Evolutionary conservation across 2,888 invertebrate species (phyloP).

Genomic region (Caenorhabditis sulstoni): DNA sequence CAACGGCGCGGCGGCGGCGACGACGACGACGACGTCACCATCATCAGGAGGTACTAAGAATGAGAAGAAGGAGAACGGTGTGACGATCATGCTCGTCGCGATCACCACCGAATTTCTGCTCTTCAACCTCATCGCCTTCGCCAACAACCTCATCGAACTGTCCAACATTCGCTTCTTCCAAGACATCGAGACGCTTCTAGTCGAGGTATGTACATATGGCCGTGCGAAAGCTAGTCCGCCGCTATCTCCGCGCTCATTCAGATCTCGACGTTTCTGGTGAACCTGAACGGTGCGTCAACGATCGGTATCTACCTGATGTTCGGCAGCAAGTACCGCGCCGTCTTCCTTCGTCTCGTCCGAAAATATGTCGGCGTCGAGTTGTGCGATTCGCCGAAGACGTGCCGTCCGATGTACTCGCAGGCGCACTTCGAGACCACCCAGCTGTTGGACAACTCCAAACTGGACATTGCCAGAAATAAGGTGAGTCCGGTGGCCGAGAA

Average conservation of each 20-base stretch:
- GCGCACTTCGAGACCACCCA: constrained; percentile 61
- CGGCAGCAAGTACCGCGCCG: constrained; percentile 72
- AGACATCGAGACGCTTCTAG: constrained; percentile 68
- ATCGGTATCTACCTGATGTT: constrained; percentile 75
- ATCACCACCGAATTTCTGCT: constrained; percentile 76
- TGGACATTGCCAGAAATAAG: constrained; percentile 40
- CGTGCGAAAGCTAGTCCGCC: not conserved
- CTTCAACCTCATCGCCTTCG: constrained; percentile 76
- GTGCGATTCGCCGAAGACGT: constrained; percentile 29
- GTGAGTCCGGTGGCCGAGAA: constrained; percentile 21
- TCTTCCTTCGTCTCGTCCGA: constrained; percentile 60
- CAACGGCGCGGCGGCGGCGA: constrained; percentile 20
- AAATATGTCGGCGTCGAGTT: constrained; percentile 39
- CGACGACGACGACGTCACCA: no score
- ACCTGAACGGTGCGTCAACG: constrained; percentile 74
- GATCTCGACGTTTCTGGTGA: constrained; percentile 72
- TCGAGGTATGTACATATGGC: constrained; percentile 68
- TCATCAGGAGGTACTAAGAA: constrained; percentile 11
- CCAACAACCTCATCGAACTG: constrained; percentile 76
- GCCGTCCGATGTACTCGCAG: constrained; percentile 50
- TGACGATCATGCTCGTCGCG: constrained; percentile 77
- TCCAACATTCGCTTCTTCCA: constrained; percentile 57
- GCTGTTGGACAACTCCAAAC: constrained; percentile 47
- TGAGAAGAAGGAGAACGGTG: constrained; percentile 70
- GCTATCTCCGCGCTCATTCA: constrained; percentile 33